phyloP scores from a whole-genome alignment of 1,140 invertebrate species.

The Mya arenaria region DNA sequence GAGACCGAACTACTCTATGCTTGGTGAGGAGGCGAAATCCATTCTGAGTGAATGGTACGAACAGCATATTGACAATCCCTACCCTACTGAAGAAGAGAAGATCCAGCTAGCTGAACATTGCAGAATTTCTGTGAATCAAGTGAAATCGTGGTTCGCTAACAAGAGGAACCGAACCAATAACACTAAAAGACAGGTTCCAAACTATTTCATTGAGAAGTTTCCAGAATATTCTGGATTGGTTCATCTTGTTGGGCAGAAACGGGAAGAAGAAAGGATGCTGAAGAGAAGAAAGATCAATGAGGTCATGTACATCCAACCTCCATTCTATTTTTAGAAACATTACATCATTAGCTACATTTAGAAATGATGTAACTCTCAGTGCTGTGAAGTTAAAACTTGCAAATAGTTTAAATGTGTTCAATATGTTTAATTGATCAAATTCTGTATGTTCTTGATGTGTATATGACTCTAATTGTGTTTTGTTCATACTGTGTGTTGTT shows the following conservation, averaged over 20 bases:
- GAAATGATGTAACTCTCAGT: neutral
- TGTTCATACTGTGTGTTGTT: no score
- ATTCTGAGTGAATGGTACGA: conserved; percentile 75
- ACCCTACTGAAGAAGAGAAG: conserved; percentile 75
- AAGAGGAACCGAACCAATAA: conserved; percentile 76
- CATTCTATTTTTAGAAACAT: conserved; percentile 42
- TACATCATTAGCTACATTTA: neutral
- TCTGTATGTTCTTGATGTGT: no score
- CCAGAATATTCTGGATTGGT: conserved; percentile 62
- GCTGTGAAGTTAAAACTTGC: no score
- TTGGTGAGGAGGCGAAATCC: conserved; percentile 63
- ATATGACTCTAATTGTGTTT: no score
- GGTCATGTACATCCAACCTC: conserved; percentile 43
- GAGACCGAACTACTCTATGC: conserved; percentile 59
- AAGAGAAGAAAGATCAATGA: conserved; percentile 48
- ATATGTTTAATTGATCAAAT: no score
- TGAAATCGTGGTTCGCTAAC: conserved; percentile 79
- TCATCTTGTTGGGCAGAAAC: conserved; percentile 59
- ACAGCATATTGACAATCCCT: conserved; percentile 68
- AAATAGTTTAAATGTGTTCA: no score
- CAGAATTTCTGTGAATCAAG: conserved; percentile 69
- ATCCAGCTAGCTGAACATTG: conserved; percentile 65
- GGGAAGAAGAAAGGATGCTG: conserved; percentile 31
- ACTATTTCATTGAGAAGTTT: conserved; percentile 71
- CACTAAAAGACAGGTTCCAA: conserved; percentile 69